phyloP scores from a whole-genome alignment of 2,113 vertebrate genomes.

The Oryzias celebensis region DNA sequence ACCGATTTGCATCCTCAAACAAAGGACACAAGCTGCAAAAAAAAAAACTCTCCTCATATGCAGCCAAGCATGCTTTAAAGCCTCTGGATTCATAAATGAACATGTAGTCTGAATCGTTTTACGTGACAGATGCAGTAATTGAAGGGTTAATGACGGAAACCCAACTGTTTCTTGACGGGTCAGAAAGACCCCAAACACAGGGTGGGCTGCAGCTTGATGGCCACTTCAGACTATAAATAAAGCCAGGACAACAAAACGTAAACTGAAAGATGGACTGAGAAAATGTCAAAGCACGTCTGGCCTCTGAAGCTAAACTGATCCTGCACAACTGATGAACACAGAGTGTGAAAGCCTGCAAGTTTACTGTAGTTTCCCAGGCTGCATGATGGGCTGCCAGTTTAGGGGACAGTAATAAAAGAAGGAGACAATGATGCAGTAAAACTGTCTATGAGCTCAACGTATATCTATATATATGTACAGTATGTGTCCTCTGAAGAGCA shows the following conservation, averaged over 20 bases:
- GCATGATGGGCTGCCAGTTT: slow-evolving; percentile 15
- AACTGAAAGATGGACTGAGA: slow-evolving; percentile 12
- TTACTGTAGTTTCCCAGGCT: slow-evolving; percentile 21
- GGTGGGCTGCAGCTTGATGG: background rate
- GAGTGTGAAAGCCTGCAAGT: slow-evolving; percentile 21
- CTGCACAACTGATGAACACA: slow-evolving; percentile 11
- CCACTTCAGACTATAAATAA: slow-evolving; percentile 21
- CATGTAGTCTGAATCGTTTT: background rate
- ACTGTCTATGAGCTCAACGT: background rate
- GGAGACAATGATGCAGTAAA: slow-evolving; percentile 3
- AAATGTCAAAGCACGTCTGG: slow-evolving; percentile 10
- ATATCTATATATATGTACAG: too few relatives aligned
- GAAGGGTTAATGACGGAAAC: background rate
- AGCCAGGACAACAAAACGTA: background rate
- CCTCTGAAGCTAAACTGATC: slow-evolving; percentile 18
- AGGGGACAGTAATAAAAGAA: slow-evolving; percentile 6
- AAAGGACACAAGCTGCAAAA: slow-evolving; percentile 27
- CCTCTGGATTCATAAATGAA: slow-evolving; percentile 16
- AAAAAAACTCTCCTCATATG: slow-evolving; percentile 18
- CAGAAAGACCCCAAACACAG: slow-evolving; percentile 5
- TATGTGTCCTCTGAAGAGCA: too few relatives aligned
- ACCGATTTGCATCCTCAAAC: slow-evolving; percentile 36
- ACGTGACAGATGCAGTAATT: slow-evolving; percentile 6
- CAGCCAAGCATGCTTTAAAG: slow-evolving; percentile 26
- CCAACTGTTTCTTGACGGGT: background rate